Percentiles rank a stretch among this genome's conserved stretches.
Conservation (phyloP, 2,797 vertebrate genomes). For the Pelochelys cantorii region DNA sequence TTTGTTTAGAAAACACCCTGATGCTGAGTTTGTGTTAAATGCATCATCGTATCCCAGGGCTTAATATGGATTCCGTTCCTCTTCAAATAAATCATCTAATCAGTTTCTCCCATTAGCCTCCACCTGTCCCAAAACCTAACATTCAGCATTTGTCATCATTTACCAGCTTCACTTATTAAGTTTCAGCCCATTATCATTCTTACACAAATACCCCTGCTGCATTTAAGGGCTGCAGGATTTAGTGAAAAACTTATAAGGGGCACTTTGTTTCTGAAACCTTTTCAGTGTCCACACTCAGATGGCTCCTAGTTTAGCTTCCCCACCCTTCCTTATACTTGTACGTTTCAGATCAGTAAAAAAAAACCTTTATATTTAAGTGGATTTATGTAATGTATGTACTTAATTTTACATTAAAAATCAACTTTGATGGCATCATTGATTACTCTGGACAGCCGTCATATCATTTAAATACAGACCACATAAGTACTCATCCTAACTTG, state of each 20-base stretch:
- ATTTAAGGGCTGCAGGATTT: neutral
- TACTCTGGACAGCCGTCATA: neutral
- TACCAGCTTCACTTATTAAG: neutral
- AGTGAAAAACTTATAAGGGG: neutral
- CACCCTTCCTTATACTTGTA: neutral
- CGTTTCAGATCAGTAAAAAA: neutral
- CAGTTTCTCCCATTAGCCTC: neutral
- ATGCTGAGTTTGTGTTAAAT: neutral
- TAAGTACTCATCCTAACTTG: slow-evolving; percentile 3
- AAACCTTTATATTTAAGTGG: neutral
- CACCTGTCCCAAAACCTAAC: neutral
- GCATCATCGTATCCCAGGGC: neutral
- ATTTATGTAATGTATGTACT: slow-evolving; percentile 9
- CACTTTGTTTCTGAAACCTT: neutral
- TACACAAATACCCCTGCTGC: neutral
- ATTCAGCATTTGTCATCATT: slow-evolving; percentile 1
- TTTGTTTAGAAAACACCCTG: neutral
- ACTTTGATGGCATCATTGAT: neutral
- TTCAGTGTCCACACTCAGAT: neutral
- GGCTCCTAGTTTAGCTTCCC: neutral
- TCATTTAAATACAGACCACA: slow-evolving; percentile 37
- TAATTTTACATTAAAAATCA: slow-evolving; percentile 46
- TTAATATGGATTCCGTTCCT: neutral
- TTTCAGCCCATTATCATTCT: neutral
- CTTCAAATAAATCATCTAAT: slow-evolving; percentile 4